These are phyloP conservation scores for Columbina picui DNA, from an alignment of 2,113 vertebrate species.

Conservation along the genomic window DNA sequence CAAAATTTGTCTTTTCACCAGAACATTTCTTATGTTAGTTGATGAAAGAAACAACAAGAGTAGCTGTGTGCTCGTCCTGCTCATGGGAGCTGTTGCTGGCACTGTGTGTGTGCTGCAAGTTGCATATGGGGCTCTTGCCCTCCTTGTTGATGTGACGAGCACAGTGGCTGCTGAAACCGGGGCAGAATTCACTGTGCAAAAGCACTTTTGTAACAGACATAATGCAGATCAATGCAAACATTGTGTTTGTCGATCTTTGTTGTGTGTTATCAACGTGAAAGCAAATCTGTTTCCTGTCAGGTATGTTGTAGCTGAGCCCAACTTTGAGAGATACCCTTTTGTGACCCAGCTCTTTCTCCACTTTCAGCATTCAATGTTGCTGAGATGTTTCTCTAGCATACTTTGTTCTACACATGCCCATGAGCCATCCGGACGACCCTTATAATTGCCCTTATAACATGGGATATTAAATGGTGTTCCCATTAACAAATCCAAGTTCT, in stretches of 20 bases:
- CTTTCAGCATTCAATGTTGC: background rate
- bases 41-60: background rate
- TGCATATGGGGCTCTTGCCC: background rate
- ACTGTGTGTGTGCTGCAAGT: background rate
- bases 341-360: background rate
- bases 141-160: background rate
- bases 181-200: background rate
- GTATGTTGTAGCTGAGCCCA: background rate
- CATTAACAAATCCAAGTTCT: background rate
- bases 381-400: background rate
- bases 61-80: slow-evolving; percentile 14
- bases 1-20: slow-evolving; percentile 55
- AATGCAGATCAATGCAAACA: background rate
- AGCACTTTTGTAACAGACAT: background rate
- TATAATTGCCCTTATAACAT: background rate
- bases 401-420: background rate
- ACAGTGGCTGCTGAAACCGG: background rate
- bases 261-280: fast-evolving
- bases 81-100: background rate
- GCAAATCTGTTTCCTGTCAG: background rate
- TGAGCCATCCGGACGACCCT: background rate
- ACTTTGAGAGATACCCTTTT: background rate
- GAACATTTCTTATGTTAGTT: background rate
- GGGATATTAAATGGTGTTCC: background rate
- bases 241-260: background rate